Base-by-base conservation (phyloP, 2,888 invertebrate genomes). In the Molanna angustata region DNA sequence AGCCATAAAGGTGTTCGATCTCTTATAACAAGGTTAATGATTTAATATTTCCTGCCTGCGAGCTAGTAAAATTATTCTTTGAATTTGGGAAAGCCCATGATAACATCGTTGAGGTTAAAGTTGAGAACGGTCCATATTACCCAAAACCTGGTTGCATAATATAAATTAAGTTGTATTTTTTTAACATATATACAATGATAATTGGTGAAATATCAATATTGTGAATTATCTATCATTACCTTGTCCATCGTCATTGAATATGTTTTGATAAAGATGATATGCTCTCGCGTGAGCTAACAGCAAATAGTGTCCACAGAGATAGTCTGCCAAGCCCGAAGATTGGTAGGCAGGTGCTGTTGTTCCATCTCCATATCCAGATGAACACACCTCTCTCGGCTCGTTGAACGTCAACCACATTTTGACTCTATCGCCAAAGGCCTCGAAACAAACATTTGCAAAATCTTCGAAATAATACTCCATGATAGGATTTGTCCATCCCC, bases 391-490 rank as follows among this genome's bases (percentile, higher is more conserved):
- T 45, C 62, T 65, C 0, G 84, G 83, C 62, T 85, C 85, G 63
- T 85, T 85, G 48, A 85, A 71, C 1, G 84, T 85, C 1, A 82
- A 75, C 84, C 85, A 85, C 17, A 70, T 4, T 17, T 70, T 76
- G 4, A 82, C 76, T 54, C 78, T 72, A 54, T 74, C 72, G 0
- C 80, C 81, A 51, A 72, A 78, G 61, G 74, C 65, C 37, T 69
- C 67, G 55, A 78, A 71, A 27, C 77, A 61, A 4, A 80, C 47
- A 31, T 69, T 67, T 0, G 80, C 76, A 59, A 73, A 82, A 53
- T 79, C 75, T 56, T 64, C 69, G 61, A 77, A 80, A 52, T 75
- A 67, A 4, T 76, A 70, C 47, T 73, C 72, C 13, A 80, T 74
- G 56, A 72, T 66, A 0, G 74, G 71, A 65, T 80, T 82, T 1